Evolutionary conservation across 2,888 invertebrate genomes (phyloP).

Genomic region (Ganaspis brasiliensis): DNA sequence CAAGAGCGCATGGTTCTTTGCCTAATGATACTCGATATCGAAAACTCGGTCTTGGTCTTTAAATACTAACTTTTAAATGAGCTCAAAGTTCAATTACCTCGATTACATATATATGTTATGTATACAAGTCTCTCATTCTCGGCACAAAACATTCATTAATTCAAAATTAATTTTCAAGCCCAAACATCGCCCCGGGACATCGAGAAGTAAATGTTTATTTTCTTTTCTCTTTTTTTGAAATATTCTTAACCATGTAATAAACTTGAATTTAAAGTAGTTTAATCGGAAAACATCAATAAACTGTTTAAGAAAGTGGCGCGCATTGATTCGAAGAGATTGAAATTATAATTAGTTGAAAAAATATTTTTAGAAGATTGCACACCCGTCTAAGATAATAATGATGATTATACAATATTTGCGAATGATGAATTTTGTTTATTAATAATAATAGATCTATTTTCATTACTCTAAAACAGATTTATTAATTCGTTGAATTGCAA

Average conservation of each 20-base stretch:
- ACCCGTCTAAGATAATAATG: too few species aligned
- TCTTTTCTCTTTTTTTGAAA: not conserved
- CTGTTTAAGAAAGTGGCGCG: too few species aligned
- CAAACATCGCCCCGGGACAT: not conserved
- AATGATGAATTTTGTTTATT: too few species aligned
- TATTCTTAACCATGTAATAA: not conserved
- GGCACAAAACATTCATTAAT: not conserved
- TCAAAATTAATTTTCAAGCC: not conserved
- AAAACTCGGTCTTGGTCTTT: conserved; percentile 22
- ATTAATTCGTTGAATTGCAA: too few species aligned
- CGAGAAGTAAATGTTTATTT: not conserved
- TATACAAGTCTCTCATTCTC: too few species aligned
- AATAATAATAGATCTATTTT: too few species aligned
- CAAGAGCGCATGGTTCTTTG: conserved; percentile 5
- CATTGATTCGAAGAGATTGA: too few species aligned
- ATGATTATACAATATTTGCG: too few species aligned
- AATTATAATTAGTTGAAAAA: not conserved
- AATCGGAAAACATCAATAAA: too few species aligned
- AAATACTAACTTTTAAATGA: conserved; percentile 7
- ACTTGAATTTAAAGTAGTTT: not conserved
- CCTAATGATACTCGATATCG: conserved; percentile 15
- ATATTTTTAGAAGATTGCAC: too few species aligned
- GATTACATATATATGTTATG: not conserved
- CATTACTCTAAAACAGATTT: too few species aligned
- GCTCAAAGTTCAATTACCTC: conserved; percentile 5